Conservation (phyloP, 37 sponge, comb jelly and placozoan genomes). For the Cliona cf. orientalis region DNA sequence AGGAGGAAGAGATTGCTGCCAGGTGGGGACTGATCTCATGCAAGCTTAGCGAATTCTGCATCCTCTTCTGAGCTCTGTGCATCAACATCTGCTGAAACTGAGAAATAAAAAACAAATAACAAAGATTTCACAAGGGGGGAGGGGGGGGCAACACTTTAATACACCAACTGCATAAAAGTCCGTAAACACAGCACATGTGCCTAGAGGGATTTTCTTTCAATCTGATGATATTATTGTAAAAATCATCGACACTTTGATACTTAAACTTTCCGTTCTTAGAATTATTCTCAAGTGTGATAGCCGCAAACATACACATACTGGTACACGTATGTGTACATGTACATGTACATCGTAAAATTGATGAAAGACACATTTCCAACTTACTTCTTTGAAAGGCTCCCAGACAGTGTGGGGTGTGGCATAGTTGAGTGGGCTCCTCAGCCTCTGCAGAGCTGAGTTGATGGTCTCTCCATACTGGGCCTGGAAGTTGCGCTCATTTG, state of each 20-base stretch:
- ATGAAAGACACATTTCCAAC: too few species aligned
- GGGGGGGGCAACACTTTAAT: too few species aligned
- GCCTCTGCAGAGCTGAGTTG: constrained; percentile 58
- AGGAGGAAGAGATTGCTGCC: constrained; percentile 83
- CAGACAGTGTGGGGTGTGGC: constrained; percentile 75
- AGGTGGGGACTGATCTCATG: constrained; percentile 90
- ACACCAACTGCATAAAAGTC: neutral
- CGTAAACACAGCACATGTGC: neutral
- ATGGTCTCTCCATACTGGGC: constrained; percentile 77
- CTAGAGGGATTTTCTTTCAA: neutral
- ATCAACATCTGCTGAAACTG: constrained; percentile 92
- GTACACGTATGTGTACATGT: too few species aligned
- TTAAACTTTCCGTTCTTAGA: too few species aligned
- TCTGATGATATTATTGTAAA: too few species aligned
- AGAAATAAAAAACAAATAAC: neutral
- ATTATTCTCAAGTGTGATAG: neutral
- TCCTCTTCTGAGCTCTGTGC: constrained; percentile 86
- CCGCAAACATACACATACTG: neutral
- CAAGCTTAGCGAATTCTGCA: constrained; percentile 74
- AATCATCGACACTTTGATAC: too few species aligned
- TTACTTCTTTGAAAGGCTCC: constrained; percentile 91
- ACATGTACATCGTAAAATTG: too few species aligned
- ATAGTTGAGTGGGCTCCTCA: constrained; percentile 70
- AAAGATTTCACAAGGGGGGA: neutral
- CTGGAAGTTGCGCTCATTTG: constrained; percentile 90